Conservation (phyloP, 2,797 vertebrate species). For the Cynodonichthys magdalenae region DNA sequence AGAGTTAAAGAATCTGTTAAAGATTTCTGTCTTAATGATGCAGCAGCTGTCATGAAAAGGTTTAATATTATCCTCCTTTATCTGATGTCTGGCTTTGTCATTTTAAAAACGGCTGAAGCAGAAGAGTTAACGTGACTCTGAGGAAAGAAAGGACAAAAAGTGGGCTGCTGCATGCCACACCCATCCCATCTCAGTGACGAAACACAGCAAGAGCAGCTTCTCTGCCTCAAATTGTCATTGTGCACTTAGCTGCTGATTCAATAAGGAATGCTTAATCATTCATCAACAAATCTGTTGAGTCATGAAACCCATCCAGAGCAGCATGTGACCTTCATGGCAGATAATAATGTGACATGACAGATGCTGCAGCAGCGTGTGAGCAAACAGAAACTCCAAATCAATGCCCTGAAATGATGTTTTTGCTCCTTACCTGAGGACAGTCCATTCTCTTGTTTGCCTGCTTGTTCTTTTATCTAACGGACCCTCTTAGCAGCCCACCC, state of each 20-base stretch:
- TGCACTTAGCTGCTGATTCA: slow-evolving; percentile 11
- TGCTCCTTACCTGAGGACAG: slow-evolving; percentile 55
- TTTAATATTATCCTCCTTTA: no score
- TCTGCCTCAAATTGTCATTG: slow-evolving; percentile 12
- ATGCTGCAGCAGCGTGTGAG: slow-evolving; percentile 31
- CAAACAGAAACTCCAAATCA: background rate
- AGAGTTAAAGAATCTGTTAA: no score
- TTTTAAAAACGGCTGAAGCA: background rate
- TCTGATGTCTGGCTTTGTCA: no score
- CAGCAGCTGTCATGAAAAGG: background rate
- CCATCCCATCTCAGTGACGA: slow-evolving; percentile 37
- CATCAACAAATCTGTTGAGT: slow-evolving; percentile 21
- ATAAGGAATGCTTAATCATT: slow-evolving; percentile 31
- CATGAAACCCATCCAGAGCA: slow-evolving; percentile 8
- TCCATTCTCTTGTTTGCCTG: slow-evolving; percentile 18
- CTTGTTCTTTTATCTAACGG: background rate
- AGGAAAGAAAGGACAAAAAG: slow-evolving; percentile 29
- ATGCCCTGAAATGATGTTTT: background rate
- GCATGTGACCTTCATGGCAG: slow-evolving; percentile 12
- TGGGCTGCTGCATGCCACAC: slow-evolving; percentile 63
- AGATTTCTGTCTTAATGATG: background rate
- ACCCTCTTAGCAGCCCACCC: slow-evolving; percentile 27
- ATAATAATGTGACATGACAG: slow-evolving; percentile 16
- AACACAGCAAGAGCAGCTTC: slow-evolving; percentile 25
- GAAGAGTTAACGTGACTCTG: background rate